Conservation (phyloP, 1,140 invertebrate genomes). For the Nasonia giraulti region DNA sequence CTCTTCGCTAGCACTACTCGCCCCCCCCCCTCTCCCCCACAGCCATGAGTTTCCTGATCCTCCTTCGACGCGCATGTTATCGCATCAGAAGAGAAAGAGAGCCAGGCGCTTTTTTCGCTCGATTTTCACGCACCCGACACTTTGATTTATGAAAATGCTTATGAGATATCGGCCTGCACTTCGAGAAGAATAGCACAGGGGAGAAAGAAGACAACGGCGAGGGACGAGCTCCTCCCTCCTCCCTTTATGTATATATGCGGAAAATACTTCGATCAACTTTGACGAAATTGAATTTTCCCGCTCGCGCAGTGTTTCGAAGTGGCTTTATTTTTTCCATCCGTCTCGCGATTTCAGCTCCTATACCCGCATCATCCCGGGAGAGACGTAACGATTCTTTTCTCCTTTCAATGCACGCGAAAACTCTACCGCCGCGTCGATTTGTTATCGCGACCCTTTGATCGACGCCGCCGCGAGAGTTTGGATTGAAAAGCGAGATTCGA, state of each 20-base stretch:
- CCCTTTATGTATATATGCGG: not conserved
- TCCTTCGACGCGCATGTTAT: constrained; percentile 1
- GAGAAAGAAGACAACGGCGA: not conserved
- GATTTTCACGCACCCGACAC: not conserved
- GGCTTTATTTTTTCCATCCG: too few species aligned
- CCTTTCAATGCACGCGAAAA: not conserved
- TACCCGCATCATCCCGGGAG: not conserved
- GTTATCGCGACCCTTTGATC: not conserved
- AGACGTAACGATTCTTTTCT: too few species aligned
- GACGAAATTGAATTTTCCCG: too few species aligned
- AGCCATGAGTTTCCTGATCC: not conserved
- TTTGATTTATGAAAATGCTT: constrained; percentile 21
- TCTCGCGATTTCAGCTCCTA: too few species aligned
- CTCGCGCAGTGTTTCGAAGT: too few species aligned
- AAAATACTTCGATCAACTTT: not conserved
- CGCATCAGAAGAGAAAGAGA: too few species aligned
- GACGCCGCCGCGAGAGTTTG: not conserved
- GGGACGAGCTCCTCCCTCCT: too few species aligned
- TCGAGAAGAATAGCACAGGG: not conserved
- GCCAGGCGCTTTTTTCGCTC: not conserved
- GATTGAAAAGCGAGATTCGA: not conserved
- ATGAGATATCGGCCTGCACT: not conserved
- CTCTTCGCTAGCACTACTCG: not conserved
- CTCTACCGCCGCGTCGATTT: not conserved
- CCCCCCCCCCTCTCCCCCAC: too few species aligned